Evolutionary conservation across 2,797 vertebrate species (phyloP).

Genomic region (Micromesistius poutassou): DNA sequence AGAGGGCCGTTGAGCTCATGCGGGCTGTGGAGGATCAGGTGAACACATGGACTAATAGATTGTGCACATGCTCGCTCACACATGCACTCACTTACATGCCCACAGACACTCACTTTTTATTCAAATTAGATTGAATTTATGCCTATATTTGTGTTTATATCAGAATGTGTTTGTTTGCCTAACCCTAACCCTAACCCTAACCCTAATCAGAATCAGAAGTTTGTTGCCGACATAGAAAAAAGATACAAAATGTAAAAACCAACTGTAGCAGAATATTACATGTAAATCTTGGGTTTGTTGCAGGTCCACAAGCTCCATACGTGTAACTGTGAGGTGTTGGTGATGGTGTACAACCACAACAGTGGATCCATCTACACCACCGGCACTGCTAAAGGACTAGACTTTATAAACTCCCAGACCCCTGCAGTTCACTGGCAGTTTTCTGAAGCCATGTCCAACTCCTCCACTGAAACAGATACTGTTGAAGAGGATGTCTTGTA

Average conservation of each 20-base stretch:
- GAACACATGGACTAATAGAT: neutral
- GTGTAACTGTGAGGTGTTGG: slow-evolving; percentile 13
- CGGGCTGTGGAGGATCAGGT: slow-evolving; percentile 17
- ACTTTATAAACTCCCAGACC: slow-evolving; percentile 17
- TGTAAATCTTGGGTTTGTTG: neutral
- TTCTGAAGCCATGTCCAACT: slow-evolving; percentile 7
- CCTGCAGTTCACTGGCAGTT: slow-evolving; percentile 23
- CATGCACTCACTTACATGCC: neutral
- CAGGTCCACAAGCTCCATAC: slow-evolving; percentile 20
- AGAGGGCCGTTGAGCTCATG: slow-evolving; percentile 8
- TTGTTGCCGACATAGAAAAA: neutral
- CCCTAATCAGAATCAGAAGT: neutral
- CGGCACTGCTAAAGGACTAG: slow-evolving; percentile 8
- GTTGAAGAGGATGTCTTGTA: neutral
- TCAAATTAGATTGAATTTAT: neutral
- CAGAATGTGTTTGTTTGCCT: neutral
- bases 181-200: too few relatives aligned
- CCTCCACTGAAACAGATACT: neutral
- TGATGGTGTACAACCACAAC: slow-evolving; percentile 22
- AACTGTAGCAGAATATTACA: neutral
- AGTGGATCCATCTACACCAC: slow-evolving; percentile 13
- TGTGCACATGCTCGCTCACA: neutral
- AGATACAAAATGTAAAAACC: neutral
- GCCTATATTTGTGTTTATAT: neutral
- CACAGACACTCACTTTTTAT: neutral